These are phyloP conservation scores for Cremastobaeus sp. DNA, from an alignment of 2,888 invertebrate species.

Conservation along the genomic window DNA sequence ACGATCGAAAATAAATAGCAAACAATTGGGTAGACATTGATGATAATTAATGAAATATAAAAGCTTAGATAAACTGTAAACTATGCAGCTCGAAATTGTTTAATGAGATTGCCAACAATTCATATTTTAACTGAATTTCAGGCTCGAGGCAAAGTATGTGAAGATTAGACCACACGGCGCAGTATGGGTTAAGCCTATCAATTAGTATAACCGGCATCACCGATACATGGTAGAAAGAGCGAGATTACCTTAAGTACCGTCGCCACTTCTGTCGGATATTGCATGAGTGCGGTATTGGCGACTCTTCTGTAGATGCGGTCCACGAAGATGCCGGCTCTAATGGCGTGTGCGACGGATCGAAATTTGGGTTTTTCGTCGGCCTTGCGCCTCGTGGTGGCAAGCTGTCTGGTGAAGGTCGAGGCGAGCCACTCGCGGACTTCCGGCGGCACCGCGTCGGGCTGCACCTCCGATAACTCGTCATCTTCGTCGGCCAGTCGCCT, in stretches of 20 bases:
- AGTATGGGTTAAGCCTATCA: too few relatives aligned
- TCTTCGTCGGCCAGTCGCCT: constrained; percentile 93
- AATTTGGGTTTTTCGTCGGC: constrained; percentile 92
- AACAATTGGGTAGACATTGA: too few relatives aligned
- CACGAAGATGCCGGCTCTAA: constrained; percentile 97
- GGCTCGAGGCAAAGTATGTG: too few relatives aligned
- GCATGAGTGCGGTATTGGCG: constrained; percentile 87
- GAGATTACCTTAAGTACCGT: constrained; percentile 88
- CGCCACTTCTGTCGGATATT: constrained; percentile 92
- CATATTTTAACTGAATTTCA: too few relatives aligned
- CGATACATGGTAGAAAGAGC: too few relatives aligned
- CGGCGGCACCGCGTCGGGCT: constrained; percentile 96
- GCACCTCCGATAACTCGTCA: constrained; percentile 96
- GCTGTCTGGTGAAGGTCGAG: constrained; percentile 95
- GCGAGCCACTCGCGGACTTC: constrained; percentile 98
- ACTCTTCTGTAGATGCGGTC: constrained; percentile 94
- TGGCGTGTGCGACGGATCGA: constrained; percentile 96
- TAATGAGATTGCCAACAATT: too few relatives aligned
- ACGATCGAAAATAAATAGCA: too few relatives aligned
- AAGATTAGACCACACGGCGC: too few relatives aligned
- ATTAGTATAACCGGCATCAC: too few relatives aligned
- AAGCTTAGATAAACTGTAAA: too few relatives aligned
- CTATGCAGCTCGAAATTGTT: too few relatives aligned
- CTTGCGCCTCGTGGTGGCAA: constrained; percentile 87
- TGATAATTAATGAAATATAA: too few relatives aligned